These are phyloP conservation scores for Drosophila obscura DNA, from an alignment of 1,140 invertebrate genomes.

Conservation along the genomic window DNA sequence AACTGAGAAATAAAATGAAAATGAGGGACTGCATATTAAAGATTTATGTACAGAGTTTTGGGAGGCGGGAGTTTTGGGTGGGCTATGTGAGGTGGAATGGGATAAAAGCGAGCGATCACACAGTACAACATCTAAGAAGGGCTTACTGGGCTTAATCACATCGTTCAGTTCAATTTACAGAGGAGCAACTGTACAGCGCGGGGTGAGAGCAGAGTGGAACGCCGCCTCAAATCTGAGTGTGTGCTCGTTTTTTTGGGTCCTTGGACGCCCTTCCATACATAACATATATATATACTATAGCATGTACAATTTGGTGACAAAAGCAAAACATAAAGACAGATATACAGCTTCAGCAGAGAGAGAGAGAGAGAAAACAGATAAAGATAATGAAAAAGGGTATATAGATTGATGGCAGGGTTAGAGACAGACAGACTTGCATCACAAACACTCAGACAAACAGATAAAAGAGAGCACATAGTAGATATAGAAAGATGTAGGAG, in stretches of 20 bases:
- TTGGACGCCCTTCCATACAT: neutral
- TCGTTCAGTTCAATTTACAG: conserved; percentile 30
- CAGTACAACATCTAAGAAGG: conserved; percentile 35
- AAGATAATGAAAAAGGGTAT: no score
- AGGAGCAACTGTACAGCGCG: conserved; percentile 24
- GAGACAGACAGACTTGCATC: conserved; percentile 38
- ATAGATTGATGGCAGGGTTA: conserved; percentile 10
- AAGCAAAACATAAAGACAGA: conserved; percentile 21
- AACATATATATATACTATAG: no score
- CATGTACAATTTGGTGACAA: conserved; percentile 35
- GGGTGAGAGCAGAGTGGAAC: neutral
- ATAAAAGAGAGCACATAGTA: conserved; percentile 10
- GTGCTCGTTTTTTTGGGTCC: no score
- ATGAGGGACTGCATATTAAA: neutral
- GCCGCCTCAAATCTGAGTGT: neutral
- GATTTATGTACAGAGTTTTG: neutral
- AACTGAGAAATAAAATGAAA: conserved; percentile 19
- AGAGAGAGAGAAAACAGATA: neutral
- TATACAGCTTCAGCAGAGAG: conserved; percentile 12
- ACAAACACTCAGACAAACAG: conserved; percentile 38
- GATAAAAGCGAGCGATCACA: conserved; percentile 59
- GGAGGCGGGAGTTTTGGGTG: neutral
- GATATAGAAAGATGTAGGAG: conserved; percentile 36
- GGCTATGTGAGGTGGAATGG: neutral
- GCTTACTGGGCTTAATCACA: conserved; percentile 32